A percentile compares a stretch with the other conserved stretches of the same genome.
Evolutionary conservation across 2,888 invertebrate genomes (phyloP).

Genomic region (Mechanitis mazaeus): DNA sequence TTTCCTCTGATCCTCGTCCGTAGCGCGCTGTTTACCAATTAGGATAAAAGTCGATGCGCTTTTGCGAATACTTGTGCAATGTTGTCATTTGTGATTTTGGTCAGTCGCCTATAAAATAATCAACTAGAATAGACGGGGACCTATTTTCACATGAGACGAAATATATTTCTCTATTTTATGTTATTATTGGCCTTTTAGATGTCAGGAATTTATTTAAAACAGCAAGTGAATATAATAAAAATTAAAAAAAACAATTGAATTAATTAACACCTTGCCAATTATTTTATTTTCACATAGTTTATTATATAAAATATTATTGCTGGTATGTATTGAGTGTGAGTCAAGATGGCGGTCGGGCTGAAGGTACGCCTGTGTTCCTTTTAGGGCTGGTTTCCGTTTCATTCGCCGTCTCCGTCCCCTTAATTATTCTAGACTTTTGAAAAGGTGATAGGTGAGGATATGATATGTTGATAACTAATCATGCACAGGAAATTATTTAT

Average conservation of each 20-base stretch:
- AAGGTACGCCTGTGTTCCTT: constrained; percentile 34
- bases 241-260: no score
- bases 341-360: constrained; percentile 25
- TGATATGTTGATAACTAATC: background rate
- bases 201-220: no score
- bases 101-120: no score
- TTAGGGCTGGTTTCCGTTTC: constrained; percentile 38
- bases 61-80: constrained; percentile 2
- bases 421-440: constrained; percentile 14
- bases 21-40: constrained; percentile 25
- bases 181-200: no score
- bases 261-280: no score
- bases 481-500: background rate
- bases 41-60: constrained; percentile 9
- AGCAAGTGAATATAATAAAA: no score
- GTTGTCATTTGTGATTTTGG: no score
- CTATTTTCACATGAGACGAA: no score
- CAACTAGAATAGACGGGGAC: no score
- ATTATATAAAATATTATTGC: constrained; percentile 13
- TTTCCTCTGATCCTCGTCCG: constrained; percentile 50
- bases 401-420: constrained; percentile 17
- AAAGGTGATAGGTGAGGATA: background rate
- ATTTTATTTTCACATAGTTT: no score
- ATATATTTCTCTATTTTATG: no score
- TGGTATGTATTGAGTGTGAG: constrained; percentile 16